Percentiles rank a stretch among this genome's conserved stretches.
These are phyloP conservation scores for Zaprionus lachaisei DNA, from an alignment of 1,140 invertebrate species.

Conservation along the genomic window DNA sequence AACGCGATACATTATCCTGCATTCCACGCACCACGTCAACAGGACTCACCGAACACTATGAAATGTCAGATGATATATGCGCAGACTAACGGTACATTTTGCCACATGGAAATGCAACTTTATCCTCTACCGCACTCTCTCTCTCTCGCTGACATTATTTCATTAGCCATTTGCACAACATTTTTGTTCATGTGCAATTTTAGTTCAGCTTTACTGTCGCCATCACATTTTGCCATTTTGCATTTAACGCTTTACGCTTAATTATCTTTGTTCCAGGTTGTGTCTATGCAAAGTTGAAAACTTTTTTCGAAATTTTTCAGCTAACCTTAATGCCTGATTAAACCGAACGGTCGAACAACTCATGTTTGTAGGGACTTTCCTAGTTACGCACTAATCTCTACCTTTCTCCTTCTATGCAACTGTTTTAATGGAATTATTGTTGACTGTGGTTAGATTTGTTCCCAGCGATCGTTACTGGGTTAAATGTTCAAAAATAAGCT, in stretches of 20 bases:
- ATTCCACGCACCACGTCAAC: not conserved
- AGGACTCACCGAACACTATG: not conserved
- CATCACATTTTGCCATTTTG: conserved; percentile 22
- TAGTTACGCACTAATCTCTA: too few species aligned
- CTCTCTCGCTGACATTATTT: conserved; percentile 25
- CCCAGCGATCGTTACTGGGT: too few species aligned
- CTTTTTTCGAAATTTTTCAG: conserved; percentile 2
- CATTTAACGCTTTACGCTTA: conserved; percentile 41
- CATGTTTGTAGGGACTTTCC: too few species aligned
- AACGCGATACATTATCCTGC: conserved; percentile 14
- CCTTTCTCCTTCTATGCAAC: too few species aligned
- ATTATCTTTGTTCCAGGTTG: conserved; percentile 40
- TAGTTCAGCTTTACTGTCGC: conserved; percentile 14
- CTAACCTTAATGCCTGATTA: conserved; percentile 35
- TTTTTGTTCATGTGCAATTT: conserved; percentile 39
- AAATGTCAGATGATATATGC: not conserved
- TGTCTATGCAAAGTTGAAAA: not conserved
- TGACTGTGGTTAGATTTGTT: too few species aligned
- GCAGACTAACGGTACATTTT: not conserved
- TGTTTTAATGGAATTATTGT: too few species aligned
- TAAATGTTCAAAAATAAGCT: too few species aligned
- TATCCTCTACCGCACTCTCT: not conserved
- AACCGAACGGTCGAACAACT: conserved; percentile 1
- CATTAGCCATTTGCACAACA: conserved; percentile 32
- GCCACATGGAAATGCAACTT: not conserved